Evolutionary conservation across 2,888 invertebrate species (phyloP).

Genomic region (Phytoseiulus persimilis): DNA sequence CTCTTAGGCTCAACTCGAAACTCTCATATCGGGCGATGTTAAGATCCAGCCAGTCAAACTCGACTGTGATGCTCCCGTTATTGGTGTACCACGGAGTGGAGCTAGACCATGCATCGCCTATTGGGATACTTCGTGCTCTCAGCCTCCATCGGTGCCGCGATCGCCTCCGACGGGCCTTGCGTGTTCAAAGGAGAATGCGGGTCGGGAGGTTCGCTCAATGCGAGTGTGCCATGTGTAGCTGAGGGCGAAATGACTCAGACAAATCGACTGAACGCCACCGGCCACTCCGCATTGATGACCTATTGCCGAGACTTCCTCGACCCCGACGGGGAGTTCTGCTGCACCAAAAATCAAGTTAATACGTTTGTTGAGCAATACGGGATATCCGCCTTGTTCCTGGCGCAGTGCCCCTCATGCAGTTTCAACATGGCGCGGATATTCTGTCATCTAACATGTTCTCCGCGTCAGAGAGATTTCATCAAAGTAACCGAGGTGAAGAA

Average conservation of each 20-base stretch:
- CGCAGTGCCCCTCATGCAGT: slow-evolving; percentile 77
- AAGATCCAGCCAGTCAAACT: not conserved
- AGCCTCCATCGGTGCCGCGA: not conserved
- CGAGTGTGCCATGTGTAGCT: slow-evolving; percentile 42
- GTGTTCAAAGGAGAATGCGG: slow-evolving; percentile 42
- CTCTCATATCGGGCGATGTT: not conserved
- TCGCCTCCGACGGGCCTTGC: slow-evolving; percentile 40
- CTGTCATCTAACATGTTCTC: slow-evolving; percentile 74
- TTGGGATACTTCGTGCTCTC: not conserved
- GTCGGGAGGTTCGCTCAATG: not conserved
- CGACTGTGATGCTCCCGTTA: not conserved
- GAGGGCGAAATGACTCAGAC: slow-evolving; percentile 42
- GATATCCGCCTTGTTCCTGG: slow-evolving; percentile 60
- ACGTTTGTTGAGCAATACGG: slow-evolving; percentile 31
- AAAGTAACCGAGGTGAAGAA: slow-evolving; percentile 53
- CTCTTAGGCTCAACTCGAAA: not conserved
- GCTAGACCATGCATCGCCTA: not conserved
- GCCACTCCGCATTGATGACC: slow-evolving; percentile 39
- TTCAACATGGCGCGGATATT: slow-evolving; percentile 71
- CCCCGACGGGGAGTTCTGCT: slow-evolving; percentile 42
- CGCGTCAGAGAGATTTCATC: slow-evolving; percentile 66
- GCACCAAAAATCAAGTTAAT: slow-evolving; percentile 42
- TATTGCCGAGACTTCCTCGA: slow-evolving; percentile 39
- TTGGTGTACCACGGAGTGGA: not conserved
- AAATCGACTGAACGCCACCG: slow-evolving; percentile 13